Evolutionary conservation across 2,797 vertebrate species (phyloP), one percentile per base, ranked within the genome.

Genomic region (Triplophysa bombifrons): DNA sequence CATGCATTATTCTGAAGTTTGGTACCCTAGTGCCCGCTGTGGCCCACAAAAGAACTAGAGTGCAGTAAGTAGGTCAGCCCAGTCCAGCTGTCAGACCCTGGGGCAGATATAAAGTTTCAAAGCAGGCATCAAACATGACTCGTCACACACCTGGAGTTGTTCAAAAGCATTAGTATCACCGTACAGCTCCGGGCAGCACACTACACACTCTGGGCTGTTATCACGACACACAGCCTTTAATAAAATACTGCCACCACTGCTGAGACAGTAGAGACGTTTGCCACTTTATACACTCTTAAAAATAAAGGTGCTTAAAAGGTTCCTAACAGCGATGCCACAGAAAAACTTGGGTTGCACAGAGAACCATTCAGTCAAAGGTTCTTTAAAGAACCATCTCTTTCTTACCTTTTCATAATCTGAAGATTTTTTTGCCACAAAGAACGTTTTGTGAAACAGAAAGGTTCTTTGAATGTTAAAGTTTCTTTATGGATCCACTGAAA

Each of bases 121-220:
- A 27, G 30, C 1, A 20, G 68, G 5, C 13, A 34, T 78, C 61
- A 83, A 76, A 67, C 27, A 9, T 41, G 6, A 51, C 41, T 27
- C 38, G 61, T 51, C 65, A 25, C 61, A 61, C 72, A 80, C 82
- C 82, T 83, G 53, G 30, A 64, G 30, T 34, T 76, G 68, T 68
- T 83, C 53, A 73, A 68, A 64, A 58, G 63, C 69, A 69, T 69
- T 69, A 77, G 46, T 38, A 38, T 77, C 74, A 77, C 65, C 27
- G 17, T 48, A 68, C 20, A 27, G 9, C n/a, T 8, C n/a, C 76
- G 30, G 30, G 25, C 61, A 19, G 60, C 8, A 34, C 60, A 63
- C 61, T 34, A 27, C 8, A 34, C 60, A 63, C 16, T 63, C 60
- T 4, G 16, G 27, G 30, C 17, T 38, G 61, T 19, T 38, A 34